A percentile compares a stretch with the other conserved stretches of the same genome.
Evolutionary conservation across 2,888 invertebrate species (phyloP).

Genomic region (Tridacna gigas): DNA sequence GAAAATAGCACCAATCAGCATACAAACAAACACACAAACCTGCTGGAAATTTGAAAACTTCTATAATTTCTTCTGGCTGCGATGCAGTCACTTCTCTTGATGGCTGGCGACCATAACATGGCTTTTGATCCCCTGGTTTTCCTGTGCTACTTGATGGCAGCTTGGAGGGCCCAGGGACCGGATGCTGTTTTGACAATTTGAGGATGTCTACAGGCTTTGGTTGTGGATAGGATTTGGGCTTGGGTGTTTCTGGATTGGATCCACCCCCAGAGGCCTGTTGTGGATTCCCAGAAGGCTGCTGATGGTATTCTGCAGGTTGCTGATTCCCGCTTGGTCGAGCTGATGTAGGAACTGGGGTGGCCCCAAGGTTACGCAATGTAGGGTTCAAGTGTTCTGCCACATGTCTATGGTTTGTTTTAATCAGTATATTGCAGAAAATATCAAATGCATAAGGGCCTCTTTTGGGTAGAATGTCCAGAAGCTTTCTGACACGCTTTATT

Average conservation of each 20-base stretch:
- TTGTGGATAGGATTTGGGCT: background rate
- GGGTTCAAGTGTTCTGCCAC: constrained; percentile 44
- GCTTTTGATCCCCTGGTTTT: background rate
- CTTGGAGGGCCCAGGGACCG: background rate
- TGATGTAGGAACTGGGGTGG: constrained; percentile 9
- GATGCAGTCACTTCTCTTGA: constrained; percentile 18
- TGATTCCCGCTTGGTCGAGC: background rate
- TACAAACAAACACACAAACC: background rate
- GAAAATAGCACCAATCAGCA: background rate
- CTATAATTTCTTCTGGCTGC: constrained; percentile 1
- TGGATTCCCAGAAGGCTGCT: background rate
- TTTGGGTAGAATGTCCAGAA: constrained; percentile 50
- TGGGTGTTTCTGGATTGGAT: background rate
- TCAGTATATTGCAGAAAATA: constrained; percentile 33
- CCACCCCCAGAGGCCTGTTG: background rate
- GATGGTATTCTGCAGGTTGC: constrained; percentile 9
- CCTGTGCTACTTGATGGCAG: background rate
- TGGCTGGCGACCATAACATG: constrained; percentile 23
- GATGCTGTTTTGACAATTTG: background rate
- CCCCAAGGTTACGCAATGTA: background rate
- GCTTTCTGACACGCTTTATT: constrained; percentile 21
- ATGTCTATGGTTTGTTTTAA: constrained; percentile 29
- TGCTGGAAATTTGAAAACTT: constrained; percentile 12
- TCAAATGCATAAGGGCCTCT: constrained; percentile 49
- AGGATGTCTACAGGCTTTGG: background rate